Evolutionary conservation across 1,140 invertebrate genomes (phyloP), one percentile per base, ranked within the genome.

Genomic region (Pogonognathellus flavescens): DNA sequence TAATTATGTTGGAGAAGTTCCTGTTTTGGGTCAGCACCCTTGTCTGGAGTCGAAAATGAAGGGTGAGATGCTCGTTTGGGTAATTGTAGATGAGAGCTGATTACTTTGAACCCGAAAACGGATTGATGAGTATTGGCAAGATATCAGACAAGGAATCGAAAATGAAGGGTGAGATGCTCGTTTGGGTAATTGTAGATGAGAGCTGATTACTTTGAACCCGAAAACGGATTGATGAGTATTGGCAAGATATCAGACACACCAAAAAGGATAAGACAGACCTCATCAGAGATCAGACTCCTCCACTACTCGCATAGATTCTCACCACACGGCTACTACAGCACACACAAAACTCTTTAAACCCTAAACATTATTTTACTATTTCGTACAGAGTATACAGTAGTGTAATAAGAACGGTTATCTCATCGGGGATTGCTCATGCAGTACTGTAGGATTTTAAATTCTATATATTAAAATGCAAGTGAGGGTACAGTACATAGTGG

Each of bases 371-470:
- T 59, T 66, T 4, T 66, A 20, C n/a, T 31, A 25, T 70, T 22
- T 22, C 66, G n/a, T n/a, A n/a, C n/a, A n/a, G n/a, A n/a, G 31
- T 41, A 41, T 41, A 41, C 31, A 41, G 31, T 41, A 41, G 6
- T 41, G 6, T 72, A 14, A 50, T 18, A 31, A 50, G 41, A 76
- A 76, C 70, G 70, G 70, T 76, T 76, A 50, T 76, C 70, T 76
- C 70, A 76, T 76, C 70, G 70, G 70, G 70, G 70, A 76, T n/a
- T 76, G n/a, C n/a, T 76, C 70, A 76, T 76, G 31, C 70, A 49
- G 25, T 49, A 76, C 14, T 76, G n/a, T n/a, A 13, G 53, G n/a
- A n/a, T n/a, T n/a, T n/a, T n/a, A n/a, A n/a, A n/a, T n/a, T n/a
- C n/a, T n/a, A n/a, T n/a, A n/a, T n/a, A n/a, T n/a, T 76, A 49